phyloP scores from a whole-genome alignment of 2,797 vertebrate genomes.

The Gouania willdenowi region DNA sequence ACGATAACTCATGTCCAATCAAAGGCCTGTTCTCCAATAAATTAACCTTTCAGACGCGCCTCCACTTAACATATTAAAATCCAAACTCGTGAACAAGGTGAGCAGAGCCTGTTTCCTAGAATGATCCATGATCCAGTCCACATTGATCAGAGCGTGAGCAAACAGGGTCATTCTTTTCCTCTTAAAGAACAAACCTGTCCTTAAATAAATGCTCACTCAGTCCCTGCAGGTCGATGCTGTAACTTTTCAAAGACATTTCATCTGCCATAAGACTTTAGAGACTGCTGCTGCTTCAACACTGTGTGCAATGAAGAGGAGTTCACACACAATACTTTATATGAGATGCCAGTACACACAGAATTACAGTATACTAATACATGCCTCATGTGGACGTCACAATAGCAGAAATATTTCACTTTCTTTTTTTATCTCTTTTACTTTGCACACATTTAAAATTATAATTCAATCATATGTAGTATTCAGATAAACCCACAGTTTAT shows the following conservation, averaged over 20 bases:
- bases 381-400: too few species aligned
- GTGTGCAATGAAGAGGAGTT: constrained; percentile 16
- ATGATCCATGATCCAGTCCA: constrained; percentile 72
- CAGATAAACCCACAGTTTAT: too few species aligned
- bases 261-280: constrained; percentile 36
- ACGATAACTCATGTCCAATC: constrained; percentile 80
- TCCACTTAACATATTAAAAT: constrained; percentile 78
- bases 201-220: constrained; percentile 60
- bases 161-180: constrained; percentile 71
- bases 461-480: too few species aligned
- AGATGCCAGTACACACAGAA: too few species aligned
- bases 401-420: too few species aligned
- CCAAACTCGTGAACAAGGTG: constrained; percentile 61
- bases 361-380: too few species aligned
- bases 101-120: constrained; percentile 59
- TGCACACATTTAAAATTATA: too few species aligned
- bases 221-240: constrained; percentile 45
- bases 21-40: constrained; percentile 77
- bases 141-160: constrained; percentile 65
- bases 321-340: constrained; percentile 20
- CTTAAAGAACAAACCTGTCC: constrained; percentile 63
- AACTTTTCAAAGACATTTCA: constrained; percentile 40
- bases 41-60: constrained; percentile 74
- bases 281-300: constrained; percentile 39
- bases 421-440: too few species aligned